phyloP scores from a whole-genome alignment of 2,113 vertebrate species.

The Bos indicus region DNA sequence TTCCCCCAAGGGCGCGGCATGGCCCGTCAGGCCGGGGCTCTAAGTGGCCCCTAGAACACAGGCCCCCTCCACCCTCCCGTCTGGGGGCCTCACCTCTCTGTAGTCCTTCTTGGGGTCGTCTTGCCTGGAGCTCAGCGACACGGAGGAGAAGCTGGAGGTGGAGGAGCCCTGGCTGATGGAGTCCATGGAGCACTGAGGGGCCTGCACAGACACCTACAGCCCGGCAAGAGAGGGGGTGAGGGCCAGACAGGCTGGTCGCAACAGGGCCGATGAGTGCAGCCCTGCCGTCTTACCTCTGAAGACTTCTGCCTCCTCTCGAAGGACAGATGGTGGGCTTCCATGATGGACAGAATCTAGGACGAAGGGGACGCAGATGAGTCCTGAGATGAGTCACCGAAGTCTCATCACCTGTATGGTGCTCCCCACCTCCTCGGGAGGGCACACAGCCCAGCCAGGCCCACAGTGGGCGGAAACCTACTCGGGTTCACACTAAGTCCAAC shows the following conservation, averaged over 20 bases:
- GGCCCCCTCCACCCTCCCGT: accelerated
- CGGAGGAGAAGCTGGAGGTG: slow-evolving; percentile 88
- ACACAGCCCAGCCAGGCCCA: accelerated
- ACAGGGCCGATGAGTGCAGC: accelerated
- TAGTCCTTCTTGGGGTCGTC: slow-evolving; percentile 83
- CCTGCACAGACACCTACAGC: slow-evolving; percentile 80
- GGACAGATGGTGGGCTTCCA: slow-evolving; percentile 81
- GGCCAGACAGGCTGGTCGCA: neutral
- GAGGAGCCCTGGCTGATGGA: slow-evolving; percentile 90
- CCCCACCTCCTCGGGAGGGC: accelerated
- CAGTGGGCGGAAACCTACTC: accelerated
- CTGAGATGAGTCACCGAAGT: neutral
- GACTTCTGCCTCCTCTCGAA: slow-evolving; percentile 79
- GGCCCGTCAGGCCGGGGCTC: accelerated
- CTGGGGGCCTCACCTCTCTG: slow-evolving; percentile 86
- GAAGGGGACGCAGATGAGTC: neutral
- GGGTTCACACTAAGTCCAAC: accelerated
- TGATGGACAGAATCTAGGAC: slow-evolving; percentile 88
- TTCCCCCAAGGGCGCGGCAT: accelerated
- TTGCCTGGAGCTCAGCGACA: slow-evolving; percentile 76
- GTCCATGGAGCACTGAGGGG: slow-evolving; percentile 82
- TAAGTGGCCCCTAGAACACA: accelerated
- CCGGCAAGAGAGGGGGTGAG: neutral
- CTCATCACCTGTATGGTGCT: accelerated
- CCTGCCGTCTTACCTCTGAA: slow-evolving; percentile 78